Evolutionary conservation across 2,888 invertebrate genomes (phyloP), one percentile per base, ranked within the genome.

Genomic region (Alviniconcha strummeri): DNA sequence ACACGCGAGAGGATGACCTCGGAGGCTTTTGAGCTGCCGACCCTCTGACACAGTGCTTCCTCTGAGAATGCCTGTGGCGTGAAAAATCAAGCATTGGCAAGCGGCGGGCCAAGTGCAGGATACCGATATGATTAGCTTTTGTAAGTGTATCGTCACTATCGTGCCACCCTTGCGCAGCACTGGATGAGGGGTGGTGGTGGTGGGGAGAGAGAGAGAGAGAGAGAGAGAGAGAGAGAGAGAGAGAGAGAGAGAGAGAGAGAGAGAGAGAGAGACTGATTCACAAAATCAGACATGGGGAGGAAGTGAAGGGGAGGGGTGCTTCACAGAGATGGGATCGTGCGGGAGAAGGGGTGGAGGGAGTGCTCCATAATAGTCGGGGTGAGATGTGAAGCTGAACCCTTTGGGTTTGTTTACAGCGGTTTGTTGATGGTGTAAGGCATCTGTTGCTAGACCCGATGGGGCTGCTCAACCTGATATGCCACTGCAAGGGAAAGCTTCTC

Each of bases 221-320:
- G 72, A 72, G 52, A 75, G 75, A 75, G 52, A 75, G 52, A 8
- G 52, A 75, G 52, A 52, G 75, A 75, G 8, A 55, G 75, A 75
- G 52, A 75, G 75, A 55, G 52, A 75, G n/a, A 57, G 78, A 78
- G n/a, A 60, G 60, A 78, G 57, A 78, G 60, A 60, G n/a, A 78
- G 57, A 69, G 69, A 69, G 17, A 69, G 69, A 69, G 15, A 69
- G 69, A 69, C 1, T 15, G 69, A 69, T 15, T 36, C 13, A 55
- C 17, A 76, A 7, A 76, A n/a, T 13, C 17, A 54, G n/a, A 54
- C 11, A 52, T 11, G n/a, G 55, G 13, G 52, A 52, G 11, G 13
- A n/a, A 54, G 13, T 8, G n/a, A 76, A 11, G 52, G 55, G 54
- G 13, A 76, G 76, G n/a, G 52, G 36, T 36, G 55, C 11, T 8